These are phyloP conservation scores for Belgica antarctica DNA, from an alignment of 2,888 invertebrate species.

Conservation along the genomic window DNA sequence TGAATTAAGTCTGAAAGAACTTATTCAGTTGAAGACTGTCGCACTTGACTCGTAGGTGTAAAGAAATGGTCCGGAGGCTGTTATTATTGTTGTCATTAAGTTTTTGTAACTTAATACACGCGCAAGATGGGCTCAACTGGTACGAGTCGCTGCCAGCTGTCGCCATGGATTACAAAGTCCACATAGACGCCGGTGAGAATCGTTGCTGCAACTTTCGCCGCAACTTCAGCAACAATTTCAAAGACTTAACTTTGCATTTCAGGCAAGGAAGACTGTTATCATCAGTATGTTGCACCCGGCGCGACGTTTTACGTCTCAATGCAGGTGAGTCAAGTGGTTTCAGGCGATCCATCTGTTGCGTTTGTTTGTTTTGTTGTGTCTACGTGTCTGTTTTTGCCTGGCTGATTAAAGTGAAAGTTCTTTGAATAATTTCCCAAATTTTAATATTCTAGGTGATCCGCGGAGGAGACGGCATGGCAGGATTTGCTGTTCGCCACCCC, in stretches of 20 bases:
- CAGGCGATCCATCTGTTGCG: conserved; percentile 25
- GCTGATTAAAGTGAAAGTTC: conserved; percentile 6
- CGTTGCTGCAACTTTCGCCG: not conserved
- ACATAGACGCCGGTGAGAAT: conserved; percentile 92
- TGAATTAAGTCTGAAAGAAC: too few species aligned
- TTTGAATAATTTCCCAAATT: not conserved
- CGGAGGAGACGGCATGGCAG: conserved; percentile 92
- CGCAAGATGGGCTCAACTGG: conserved; percentile 56
- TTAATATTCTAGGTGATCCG: conserved; percentile 68
- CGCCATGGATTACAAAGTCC: conserved; percentile 93
- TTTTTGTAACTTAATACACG: not conserved
- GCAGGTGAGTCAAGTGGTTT: conserved; percentile 64
- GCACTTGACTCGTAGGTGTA: too few species aligned
- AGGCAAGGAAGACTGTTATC: conserved; percentile 86
- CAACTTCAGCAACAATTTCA: not conserved
- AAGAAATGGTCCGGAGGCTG: not conserved
- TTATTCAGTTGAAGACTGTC: too few species aligned
- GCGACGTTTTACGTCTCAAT: conserved; percentile 92
- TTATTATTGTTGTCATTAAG: not conserved
- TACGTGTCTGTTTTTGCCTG: conserved; percentile 25
- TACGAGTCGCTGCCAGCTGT: conserved; percentile 86
- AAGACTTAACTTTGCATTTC: not conserved
- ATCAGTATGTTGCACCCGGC: conserved; percentile 86
- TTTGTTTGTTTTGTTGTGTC: conserved; percentile 35
- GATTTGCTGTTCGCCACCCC: conserved; percentile 85